Evolutionary conservation across 2,888 invertebrate genomes (phyloP).

Genomic region (Norana najaformis): DNA sequence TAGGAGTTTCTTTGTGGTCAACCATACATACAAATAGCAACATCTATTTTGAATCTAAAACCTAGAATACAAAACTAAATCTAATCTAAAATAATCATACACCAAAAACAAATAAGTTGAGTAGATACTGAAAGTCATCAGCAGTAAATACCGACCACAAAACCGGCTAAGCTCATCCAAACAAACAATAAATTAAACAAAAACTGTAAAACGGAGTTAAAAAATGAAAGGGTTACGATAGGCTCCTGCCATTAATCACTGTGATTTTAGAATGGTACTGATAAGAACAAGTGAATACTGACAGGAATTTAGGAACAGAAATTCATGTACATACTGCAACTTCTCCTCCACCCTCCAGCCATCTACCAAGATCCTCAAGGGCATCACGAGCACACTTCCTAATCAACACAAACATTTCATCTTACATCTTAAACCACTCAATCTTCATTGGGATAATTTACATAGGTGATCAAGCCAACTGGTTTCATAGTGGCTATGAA

Average conservation of each 20-base stretch:
- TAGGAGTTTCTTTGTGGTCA: neutral
- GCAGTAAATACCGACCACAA: too few species aligned
- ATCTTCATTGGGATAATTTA: neutral
- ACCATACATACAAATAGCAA: neutral
- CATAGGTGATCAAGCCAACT: neutral
- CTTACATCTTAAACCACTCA: neutral
- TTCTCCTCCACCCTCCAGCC: slow-evolving; percentile 79
- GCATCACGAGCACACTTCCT: slow-evolving; percentile 71
- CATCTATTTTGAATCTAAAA: too few species aligned
- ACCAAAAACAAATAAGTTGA: neutral
- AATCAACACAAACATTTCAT: slow-evolving; percentile 18
- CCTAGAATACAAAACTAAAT: neutral
- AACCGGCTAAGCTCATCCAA: too few species aligned
- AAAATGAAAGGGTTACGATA: neutral
- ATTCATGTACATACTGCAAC: slow-evolving; percentile 71
- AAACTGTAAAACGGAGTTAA: too few species aligned
- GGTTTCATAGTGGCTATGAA: neutral
- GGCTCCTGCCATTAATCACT: neutral
- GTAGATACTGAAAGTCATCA: neutral
- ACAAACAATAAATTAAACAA: too few species aligned
- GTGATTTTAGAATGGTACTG: neutral
- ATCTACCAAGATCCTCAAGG: slow-evolving; percentile 88
- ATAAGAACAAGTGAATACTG: too few species aligned
- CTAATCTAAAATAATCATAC: neutral
- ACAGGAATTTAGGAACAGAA: neutral